Evolutionary conservation across 53 echinoderm and acorn worm species (phyloP).

Genomic region (Luidia sarsii): DNA sequence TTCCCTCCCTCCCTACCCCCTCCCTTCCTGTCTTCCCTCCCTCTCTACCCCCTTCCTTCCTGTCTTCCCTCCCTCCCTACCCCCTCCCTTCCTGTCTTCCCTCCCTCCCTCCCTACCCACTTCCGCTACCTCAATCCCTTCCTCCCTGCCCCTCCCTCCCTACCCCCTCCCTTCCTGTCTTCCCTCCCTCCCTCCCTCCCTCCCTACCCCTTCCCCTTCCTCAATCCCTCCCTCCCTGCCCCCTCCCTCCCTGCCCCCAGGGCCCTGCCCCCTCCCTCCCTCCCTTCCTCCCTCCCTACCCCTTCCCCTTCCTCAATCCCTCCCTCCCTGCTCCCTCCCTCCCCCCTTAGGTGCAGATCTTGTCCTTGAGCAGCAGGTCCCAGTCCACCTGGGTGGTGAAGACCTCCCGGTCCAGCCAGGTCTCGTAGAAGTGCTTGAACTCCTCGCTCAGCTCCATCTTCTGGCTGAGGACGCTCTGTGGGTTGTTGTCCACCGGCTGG

Average conservation of each 20-base stretch:
- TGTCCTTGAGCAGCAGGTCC: constrained; percentile 92
- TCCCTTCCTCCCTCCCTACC: background rate
- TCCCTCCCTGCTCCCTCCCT: background rate
- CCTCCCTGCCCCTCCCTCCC: too few species aligned
- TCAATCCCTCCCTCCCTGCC: background rate
- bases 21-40: background rate
- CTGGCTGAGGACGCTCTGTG: constrained; percentile 93
- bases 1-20: background rate
- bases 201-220: background rate
- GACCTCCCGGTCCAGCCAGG: constrained; percentile 96
- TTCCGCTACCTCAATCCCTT: too few species aligned
- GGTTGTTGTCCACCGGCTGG: constrained; percentile 88
- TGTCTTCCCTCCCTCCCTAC: background rate
- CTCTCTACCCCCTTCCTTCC: too few species aligned
- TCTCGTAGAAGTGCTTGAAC: constrained; percentile 91
- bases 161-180: background rate
- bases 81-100: background rate
- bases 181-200: background rate
- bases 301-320: background rate
- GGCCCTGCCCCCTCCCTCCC: background rate
- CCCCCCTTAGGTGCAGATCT: constrained; percentile 69
- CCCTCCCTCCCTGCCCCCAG: background rate
- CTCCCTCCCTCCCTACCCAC: background rate
- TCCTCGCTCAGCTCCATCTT: constrained; percentile 88
- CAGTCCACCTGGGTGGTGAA: constrained; percentile 97